Evolutionary conservation across 1,140 invertebrate genomes (phyloP), one percentile per base, ranked within the genome.

Genomic region (Camponotus pennsylvanicus): DNA sequence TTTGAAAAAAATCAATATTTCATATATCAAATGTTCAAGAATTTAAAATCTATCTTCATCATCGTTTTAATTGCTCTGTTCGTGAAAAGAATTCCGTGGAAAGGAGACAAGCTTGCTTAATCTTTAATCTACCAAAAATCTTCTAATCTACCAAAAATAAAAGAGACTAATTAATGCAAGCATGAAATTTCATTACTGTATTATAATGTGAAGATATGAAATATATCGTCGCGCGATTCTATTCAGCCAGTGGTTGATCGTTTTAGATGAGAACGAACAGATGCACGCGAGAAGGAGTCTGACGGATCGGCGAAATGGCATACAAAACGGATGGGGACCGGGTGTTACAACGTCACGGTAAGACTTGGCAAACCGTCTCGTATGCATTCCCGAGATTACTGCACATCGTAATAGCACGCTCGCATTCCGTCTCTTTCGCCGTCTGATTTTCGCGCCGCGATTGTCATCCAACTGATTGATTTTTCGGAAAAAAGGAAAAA

Each of bases 361-460:
- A 92, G 91, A 94, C 92, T 94, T 95, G 94, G 94, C 94, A 94
- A 71, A 76, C 70, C 86, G 91, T 92, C 92, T 79, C 86, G 89
- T 57, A 91, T 90, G 86, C 92, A 94, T 94, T 93, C 93, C 90
- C 89, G 87, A 92, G 91, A 95, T 94, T 91, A 89, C 89, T 92
- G 88, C 90, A 91, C 93, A 92, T 92, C 93, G 93, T 93, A 93
- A 93, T 92, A 92, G 89, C 86, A 45, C 93, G 89, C 89, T 93
- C 93, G 91, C 91, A 92, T 94, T 93, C 92, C 88, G 77, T 64
- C 87, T 89, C 89, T 88, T 87, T 87, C 63, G 88, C 76, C 7
- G 75, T 85, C 63, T 87, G 64, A 75, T 91, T 87, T 87, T 85
- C 80, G 18, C 63, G 13, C 52, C 27, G 13, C 21, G 8, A 5